Conservation (phyloP, 1,140 invertebrate genomes). For the Aphelenchoides fujianensis region DNA sequence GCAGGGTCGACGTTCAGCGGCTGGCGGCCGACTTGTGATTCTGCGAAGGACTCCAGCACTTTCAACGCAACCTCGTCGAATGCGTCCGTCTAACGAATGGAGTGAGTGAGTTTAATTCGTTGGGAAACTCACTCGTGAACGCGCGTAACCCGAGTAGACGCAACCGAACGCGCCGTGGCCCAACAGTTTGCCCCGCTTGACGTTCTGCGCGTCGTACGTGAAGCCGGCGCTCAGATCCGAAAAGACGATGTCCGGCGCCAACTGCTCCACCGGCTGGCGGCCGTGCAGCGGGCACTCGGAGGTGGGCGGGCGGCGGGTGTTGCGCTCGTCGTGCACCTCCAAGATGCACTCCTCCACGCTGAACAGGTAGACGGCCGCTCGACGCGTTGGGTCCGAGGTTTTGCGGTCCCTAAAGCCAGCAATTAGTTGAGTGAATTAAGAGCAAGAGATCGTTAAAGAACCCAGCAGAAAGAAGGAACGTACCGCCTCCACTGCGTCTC, state of each 20-base stretch:
- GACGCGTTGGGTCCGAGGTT: constrained; percentile 39
- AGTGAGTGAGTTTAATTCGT: no score
- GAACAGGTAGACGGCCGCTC: constrained; percentile 64
- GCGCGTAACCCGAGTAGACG: constrained; percentile 68
- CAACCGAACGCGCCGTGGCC: constrained; percentile 95
- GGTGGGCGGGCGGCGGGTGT: constrained; percentile 65
- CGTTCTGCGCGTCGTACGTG: constrained; percentile 71
- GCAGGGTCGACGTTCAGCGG: not conserved
- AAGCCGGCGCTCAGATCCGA: constrained; percentile 78
- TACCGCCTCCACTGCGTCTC: constrained; percentile 21
- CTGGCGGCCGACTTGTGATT: constrained; percentile 74
- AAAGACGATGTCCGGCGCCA: constrained; percentile 82
- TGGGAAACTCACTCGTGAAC: constrained; percentile 30
- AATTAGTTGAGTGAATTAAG: constrained; percentile 12
- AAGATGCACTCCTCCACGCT: constrained; percentile 93
- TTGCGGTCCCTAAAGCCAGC: constrained; percentile 20
- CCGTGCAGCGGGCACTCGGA: constrained; percentile 73
- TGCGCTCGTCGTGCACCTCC: constrained; percentile 73
- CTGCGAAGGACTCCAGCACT: constrained; percentile 82
- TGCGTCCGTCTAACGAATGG: constrained; percentile 37
- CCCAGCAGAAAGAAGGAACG: no score
- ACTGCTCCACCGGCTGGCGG: constrained; percentile 71
- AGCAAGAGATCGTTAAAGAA: no score
- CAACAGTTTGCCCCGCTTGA: constrained; percentile 75
- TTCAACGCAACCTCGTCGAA: constrained; percentile 80